These are phyloP conservation scores for Trogon melanurus DNA, from an alignment of 2,113 vertebrate species.

Conservation along the genomic window DNA sequence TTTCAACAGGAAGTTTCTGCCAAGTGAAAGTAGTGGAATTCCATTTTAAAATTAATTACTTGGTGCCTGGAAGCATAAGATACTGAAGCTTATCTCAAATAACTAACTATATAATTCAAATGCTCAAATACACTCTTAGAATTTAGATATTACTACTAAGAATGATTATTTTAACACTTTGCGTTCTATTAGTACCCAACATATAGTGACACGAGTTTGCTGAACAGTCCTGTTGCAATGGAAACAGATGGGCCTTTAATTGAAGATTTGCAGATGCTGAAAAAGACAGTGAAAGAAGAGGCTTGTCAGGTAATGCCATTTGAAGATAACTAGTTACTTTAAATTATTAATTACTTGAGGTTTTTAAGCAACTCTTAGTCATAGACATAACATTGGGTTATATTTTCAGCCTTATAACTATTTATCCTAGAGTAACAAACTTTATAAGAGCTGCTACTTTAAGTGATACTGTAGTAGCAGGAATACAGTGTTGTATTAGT, in stretches of 20 bases:
- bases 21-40: neutral
- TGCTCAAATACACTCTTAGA: slow-evolving; percentile 16
- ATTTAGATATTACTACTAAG: neutral
- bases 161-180: slow-evolving; percentile 72
- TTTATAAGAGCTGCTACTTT: neutral
- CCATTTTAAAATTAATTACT: neutral
- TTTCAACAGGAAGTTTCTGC: neutral
- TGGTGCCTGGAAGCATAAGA: neutral
- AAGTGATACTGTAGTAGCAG: neutral
- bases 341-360: neutral
- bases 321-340: neutral
- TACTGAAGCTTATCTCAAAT: neutral
- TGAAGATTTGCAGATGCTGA: slow-evolving; percentile 90
- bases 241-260: slow-evolving; percentile 91
- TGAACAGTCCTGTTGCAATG: slow-evolving; percentile 89
- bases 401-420: neutral
- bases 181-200: slow-evolving; percentile 85
- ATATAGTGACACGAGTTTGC: slow-evolving; percentile 79
- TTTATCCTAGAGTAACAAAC: neutral
- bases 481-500: neutral
- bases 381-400: neutral
- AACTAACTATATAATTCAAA: neutral
- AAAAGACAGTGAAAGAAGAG: slow-evolving; percentile 88
- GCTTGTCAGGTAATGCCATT: slow-evolving; percentile 86
- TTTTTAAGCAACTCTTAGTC: neutral